Base-by-base conservation (phyloP, 1,140 invertebrate genomes). In the Dendrolimus punctatus region DNA sequence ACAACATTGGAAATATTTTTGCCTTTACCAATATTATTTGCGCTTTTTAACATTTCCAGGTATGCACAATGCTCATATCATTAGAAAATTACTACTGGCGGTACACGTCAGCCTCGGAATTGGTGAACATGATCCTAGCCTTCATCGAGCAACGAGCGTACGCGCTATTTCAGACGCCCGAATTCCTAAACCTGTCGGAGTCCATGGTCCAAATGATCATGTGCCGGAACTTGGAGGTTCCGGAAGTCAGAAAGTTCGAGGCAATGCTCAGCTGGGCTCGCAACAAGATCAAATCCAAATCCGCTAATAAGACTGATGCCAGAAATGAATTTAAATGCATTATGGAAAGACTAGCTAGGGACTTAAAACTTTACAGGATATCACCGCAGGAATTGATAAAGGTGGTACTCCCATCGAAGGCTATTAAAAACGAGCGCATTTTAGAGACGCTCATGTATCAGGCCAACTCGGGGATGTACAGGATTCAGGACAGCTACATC, bases 191-290 rank as follows among this genome's bases (percentile, higher is more conserved):
- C 41, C 89, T 98, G 4, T 97, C 95, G 53, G 96, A 98, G 73
- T 97, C 95, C 0, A 96, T 98, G 95, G 95, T 98, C 0, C 95
- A 96, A 77, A 95, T 95, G 94, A 96, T 98, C 56, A 96, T 98
- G 94, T 94, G 92, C 76, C 90, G 93, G 3, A 93, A 94, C 70
- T 88, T 97, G 46, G 94, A 96, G 68, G 92, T 96, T 8, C 91
- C 93, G 0, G 96, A 98, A 81, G 93, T 97, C n/a, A 90, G 92
- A 8, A 98, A 98, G 81, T 98, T 98, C 73, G 95, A 98, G 86
- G 95, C 95, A 0, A 98, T 98, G 95, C 88, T 97, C 6, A 90
- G 89, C 36, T 98, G 96, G 96, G 94, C 96, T 4, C 91, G 92
- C 48, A 91, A 96, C 76, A 95, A 95, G 85, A 95, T 96, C 57